Evolutionary conservation across 1,140 invertebrate genomes (phyloP).

Genomic region (Dendrolimus kikuchii): DNA sequence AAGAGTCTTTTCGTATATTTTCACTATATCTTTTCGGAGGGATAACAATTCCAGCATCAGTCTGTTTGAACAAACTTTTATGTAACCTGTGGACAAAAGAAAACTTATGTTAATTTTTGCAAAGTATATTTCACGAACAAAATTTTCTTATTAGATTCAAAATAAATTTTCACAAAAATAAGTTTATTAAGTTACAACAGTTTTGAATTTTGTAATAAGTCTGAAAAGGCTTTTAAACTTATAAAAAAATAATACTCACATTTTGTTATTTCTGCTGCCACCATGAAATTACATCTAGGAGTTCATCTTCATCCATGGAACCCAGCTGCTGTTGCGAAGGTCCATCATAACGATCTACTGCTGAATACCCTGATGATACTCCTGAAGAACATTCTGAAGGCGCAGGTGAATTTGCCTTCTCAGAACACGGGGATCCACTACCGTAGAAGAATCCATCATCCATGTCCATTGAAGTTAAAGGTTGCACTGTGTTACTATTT

Average conservation of each 20-base stretch:
- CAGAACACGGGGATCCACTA: constrained; percentile 74
- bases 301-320: constrained; percentile 83
- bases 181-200: no score
- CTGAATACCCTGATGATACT: constrained; percentile 65
- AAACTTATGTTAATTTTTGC: constrained; percentile 21
- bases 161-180: no score
- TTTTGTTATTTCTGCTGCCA: constrained; percentile 79
- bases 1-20: constrained; percentile 57
- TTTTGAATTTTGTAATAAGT: no score
- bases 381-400: constrained; percentile 81
- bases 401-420: constrained; percentile 79
- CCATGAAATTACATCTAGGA: constrained; percentile 88
- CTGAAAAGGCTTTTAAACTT: not conserved
- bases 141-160: no score
- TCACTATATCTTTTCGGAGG: constrained; percentile 54
- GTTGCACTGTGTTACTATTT: constrained; percentile 31
- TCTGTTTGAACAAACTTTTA: not conserved
- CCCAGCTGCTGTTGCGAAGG: constrained; percentile 74
- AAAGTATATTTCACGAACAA: constrained; percentile 1
- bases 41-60: constrained; percentile 9
- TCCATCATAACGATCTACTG: constrained; percentile 66
- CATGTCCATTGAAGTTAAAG: constrained; percentile 58
- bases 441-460: constrained; percentile 67
- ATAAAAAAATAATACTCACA: constrained; percentile 39
- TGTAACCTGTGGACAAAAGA: constrained; percentile 47